A percentile compares a stretch with the other conserved stretches of the same genome.
Conservation (phyloP, 30 jellyfish, hydroid and myxozoan genomes). For the Pelagia noctiluca region DNA sequence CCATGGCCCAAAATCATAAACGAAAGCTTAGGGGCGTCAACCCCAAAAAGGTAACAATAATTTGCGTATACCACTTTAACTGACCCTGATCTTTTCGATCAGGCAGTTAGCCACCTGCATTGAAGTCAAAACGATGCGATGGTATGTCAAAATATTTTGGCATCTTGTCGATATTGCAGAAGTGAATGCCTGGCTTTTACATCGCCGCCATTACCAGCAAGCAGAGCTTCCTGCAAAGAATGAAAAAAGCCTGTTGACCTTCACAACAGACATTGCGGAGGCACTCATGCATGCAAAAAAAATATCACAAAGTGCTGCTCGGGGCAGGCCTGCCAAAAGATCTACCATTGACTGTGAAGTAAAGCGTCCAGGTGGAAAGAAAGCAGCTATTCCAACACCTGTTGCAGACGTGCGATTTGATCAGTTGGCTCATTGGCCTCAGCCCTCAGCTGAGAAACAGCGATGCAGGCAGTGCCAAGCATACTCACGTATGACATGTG, state of each 20-base stretch:
- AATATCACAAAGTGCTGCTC: background rate
- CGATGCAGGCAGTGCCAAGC: no score
- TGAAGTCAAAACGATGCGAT: conserved; percentile 11
- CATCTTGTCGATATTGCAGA: conserved; percentile 31
- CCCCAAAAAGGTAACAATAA: no score
- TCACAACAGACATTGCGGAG: conserved; percentile 21
- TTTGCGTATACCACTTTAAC: no score
- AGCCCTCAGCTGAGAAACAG: conserved; percentile 29
- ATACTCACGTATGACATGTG: no score
- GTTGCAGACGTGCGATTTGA: conserved; percentile 55
- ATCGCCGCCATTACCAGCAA: conserved; percentile 15
- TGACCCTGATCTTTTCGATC: no score
- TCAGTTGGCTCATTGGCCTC: conserved; percentile 57
- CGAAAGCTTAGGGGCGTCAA: no score
- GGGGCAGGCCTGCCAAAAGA: conserved; percentile 41
- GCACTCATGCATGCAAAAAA: conserved; percentile 39
- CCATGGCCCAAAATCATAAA: no score
- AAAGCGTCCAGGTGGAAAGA: background rate
- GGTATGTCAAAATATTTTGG: conserved; percentile 52
- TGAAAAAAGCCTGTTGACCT: background rate
- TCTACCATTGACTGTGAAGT: background rate
- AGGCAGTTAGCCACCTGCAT: no score
- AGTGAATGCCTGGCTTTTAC: conserved; percentile 53
- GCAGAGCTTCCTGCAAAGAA: conserved; percentile 6
- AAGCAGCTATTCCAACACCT: conserved; percentile 19